phyloP scores from a whole-genome alignment of 2,113 vertebrate species.

The Crotalus horridus region DNA sequence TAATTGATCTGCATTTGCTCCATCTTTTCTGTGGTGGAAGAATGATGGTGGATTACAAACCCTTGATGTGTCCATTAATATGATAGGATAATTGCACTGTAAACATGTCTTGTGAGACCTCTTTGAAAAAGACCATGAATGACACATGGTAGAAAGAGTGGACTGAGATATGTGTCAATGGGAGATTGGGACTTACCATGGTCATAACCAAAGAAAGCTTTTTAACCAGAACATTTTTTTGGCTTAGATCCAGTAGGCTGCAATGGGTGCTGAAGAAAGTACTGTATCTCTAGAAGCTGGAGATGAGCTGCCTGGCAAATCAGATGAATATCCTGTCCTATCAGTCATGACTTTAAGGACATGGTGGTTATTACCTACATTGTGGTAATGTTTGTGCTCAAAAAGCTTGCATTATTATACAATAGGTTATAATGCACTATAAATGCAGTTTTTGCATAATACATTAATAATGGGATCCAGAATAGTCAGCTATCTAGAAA shows the following conservation, averaged over 20 bases:
- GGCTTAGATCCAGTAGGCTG: background rate
- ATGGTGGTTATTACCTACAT: background rate
- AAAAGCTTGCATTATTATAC: background rate
- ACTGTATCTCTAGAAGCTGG: background rate
- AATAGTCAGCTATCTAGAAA: constrained; percentile 31
- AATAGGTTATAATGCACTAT: background rate
- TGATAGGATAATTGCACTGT: background rate
- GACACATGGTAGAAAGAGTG: background rate
- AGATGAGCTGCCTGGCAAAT: background rate
- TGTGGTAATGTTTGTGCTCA: background rate
- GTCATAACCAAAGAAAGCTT: background rate
- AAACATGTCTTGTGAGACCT: background rate
- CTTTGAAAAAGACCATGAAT: background rate
- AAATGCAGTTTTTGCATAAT: background rate
- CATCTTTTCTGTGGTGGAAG: background rate
- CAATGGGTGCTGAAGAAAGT: background rate
- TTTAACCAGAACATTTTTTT: background rate
- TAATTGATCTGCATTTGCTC: background rate
- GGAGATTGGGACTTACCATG: background rate
- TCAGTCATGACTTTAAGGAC: background rate
- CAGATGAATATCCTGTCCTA: background rate
- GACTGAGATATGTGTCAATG: background rate
- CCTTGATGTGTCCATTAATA: background rate
- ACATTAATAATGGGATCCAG: constrained; percentile 34
- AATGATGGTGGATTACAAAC: background rate